A percentile compares a stretch with the other conserved stretches of the same genome.
These are phyloP conservation scores for Selene dorsalis DNA, from an alignment of 2,797 vertebrate genomes.

Conservation along the genomic window DNA sequence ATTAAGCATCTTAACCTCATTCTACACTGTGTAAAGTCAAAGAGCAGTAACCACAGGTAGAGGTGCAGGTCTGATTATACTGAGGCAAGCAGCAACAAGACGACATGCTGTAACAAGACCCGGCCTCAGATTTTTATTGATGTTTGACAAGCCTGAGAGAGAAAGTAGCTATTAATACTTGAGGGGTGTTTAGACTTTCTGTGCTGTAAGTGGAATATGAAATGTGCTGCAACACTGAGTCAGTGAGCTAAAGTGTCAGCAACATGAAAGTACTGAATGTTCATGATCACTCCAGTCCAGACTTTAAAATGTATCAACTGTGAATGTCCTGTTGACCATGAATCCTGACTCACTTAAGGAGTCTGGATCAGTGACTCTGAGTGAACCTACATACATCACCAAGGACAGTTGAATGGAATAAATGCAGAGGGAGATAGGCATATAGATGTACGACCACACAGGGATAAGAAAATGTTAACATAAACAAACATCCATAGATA, in stretches of 20 bases:
- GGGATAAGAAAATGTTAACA: no score
- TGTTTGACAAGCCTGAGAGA: slow-evolving; percentile 10
- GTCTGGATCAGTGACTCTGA: neutral
- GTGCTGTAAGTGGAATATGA: neutral
- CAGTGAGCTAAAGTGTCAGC: neutral
- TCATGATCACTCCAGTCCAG: neutral
- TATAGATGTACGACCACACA: neutral
- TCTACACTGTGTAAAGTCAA: neutral
- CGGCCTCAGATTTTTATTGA: neutral
- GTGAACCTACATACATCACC: neutral
- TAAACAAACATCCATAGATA: no score
- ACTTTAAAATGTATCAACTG: neutral
- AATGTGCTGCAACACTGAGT: neutral
- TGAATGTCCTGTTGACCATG: neutral
- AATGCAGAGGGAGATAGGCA: neutral
- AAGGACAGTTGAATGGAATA: neutral
- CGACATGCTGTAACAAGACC: slow-evolving; percentile 30
- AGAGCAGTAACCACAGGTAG: neutral
- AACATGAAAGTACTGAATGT: neutral
- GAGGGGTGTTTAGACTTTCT: neutral
- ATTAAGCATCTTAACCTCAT: neutral
- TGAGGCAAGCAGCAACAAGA: neutral
- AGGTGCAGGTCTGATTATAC: neutral
- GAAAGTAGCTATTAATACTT: neutral
- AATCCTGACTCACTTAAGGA: neutral